Base-by-base conservation (phyloP, 1,140 invertebrate species). In the Drosophila mayri region DNA sequence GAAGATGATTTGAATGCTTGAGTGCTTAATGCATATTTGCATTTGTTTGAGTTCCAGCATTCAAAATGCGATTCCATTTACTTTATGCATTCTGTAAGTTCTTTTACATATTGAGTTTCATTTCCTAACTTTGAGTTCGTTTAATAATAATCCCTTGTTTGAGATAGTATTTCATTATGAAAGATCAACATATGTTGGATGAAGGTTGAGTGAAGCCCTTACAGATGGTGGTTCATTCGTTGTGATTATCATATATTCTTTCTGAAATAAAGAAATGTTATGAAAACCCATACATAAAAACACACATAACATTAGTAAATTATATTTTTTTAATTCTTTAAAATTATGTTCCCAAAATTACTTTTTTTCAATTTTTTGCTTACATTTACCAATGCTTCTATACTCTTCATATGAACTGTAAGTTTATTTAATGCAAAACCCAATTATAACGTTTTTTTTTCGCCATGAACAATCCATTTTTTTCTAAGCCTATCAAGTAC, bases 161-260 rank as follows among this genome's bases (percentile, higher is more conserved):
- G 52, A 30, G 14, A 7, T 16, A 58, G 12, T 7, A 44, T 43
- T 74, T 58, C n/a, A n/a, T 44, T 47, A 38, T 6, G 8, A 54
- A 0, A 22, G 22, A n/a, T 18, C 32, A 59, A 41, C 73, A 75
- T 46, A 59, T 65, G 73, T 65, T 65, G 32, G 74, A 76, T 25
- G 18, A 32, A 32, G 61, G 54, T 32, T 41, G 12, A 18, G n/a
- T 2, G 4, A 38, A n/a, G 44, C 37, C 11, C 46, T 2, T 1
- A 41, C n/a, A n/a, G 38, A 37, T 30, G 59, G n/a, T 43, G 6
- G 46, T 22, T 32, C 1, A 20, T 14, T 64, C 2, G 1, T 16
- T 14, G 1, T 28, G 1, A 16, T 6, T 22, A 30, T 28, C 14
- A 18, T 0, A n/a, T 49, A 1, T 35, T 4, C 2, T 5, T 37